Evolutionary conservation across 1,140 invertebrate genomes (phyloP).

Genomic region (Drosophila ananassae): DNA sequence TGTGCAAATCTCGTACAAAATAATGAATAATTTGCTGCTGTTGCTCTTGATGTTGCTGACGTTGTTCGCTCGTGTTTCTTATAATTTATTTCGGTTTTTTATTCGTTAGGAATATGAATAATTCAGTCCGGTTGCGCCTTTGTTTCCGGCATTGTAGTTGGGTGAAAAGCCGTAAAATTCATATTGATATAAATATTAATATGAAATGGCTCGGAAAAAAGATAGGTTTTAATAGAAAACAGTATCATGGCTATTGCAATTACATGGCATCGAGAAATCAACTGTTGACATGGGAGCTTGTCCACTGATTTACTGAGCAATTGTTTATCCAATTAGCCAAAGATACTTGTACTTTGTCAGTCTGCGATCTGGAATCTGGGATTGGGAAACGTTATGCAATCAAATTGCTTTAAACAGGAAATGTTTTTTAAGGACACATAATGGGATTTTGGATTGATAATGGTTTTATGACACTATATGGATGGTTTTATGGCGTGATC

Average conservation of each 20-base stretch:
- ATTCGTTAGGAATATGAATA: constrained; percentile 73
- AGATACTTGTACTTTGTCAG: constrained; percentile 33
- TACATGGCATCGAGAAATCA: constrained; percentile 47
- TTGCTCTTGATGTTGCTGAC: constrained; percentile 36
- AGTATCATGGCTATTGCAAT: constrained; percentile 39
- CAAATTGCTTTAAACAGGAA: background rate
- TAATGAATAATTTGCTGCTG: constrained; percentile 76
- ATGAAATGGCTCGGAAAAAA: constrained; percentile 42
- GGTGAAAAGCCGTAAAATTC: constrained; percentile 65
- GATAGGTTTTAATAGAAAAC: constrained; percentile 25
- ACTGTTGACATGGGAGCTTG: constrained; percentile 58
- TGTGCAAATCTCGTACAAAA: constrained; percentile 77
- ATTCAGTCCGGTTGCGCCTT: constrained; percentile 64
- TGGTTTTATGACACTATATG: constrained; percentile 10
- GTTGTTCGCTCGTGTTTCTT: constrained; percentile 56
- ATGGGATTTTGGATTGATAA: constrained; percentile 3
- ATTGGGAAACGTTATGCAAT: background rate
- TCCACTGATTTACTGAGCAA: constrained; percentile 63
- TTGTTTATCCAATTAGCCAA: constrained; percentile 72
- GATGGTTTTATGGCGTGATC: background rate
- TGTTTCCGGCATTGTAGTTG: constrained; percentile 39
- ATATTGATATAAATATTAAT: constrained; percentile 74
- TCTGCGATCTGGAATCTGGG: background rate
- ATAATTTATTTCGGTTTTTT: constrained; percentile 79
- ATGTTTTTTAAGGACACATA: background rate